phyloP scores from a whole-genome alignment of 2,113 vertebrate species.

The Regulus satrapa region DNA sequence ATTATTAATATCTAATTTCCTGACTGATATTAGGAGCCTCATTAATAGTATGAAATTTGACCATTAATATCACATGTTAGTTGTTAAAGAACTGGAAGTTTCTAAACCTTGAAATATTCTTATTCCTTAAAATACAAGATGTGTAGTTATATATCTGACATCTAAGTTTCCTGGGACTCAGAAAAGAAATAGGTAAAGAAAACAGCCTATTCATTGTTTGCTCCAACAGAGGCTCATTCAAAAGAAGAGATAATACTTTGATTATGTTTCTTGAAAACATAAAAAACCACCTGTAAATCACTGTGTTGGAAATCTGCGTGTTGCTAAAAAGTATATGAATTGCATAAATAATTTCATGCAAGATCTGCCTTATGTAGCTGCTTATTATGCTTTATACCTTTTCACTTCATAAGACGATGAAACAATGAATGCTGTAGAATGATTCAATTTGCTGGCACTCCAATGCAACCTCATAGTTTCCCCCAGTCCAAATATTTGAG shows the following conservation, averaged over 20 bases:
- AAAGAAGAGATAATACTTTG: conserved; percentile 60
- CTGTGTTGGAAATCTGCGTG: conserved; percentile 44
- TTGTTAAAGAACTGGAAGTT: conserved; percentile 64
- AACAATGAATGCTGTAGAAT: conserved; percentile 12
- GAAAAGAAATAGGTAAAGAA: conserved; percentile 35
- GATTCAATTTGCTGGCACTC: neutral
- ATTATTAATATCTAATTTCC: conserved; percentile 60
- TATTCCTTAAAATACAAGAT: conserved; percentile 43
- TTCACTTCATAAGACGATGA: neutral
- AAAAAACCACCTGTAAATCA: conserved; percentile 52
- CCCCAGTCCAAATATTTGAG: neutral
- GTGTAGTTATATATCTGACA: neutral
- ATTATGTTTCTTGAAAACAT: conserved; percentile 58
- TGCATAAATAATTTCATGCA: conserved; percentile 48
- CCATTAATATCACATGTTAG: conserved; percentile 58
- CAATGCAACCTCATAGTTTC: neutral
- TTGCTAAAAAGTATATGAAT: conserved; percentile 46
- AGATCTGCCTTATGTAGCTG: neutral
- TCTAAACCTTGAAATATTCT: conserved; percentile 52
- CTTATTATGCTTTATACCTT: conserved; percentile 8
- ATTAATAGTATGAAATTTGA: conserved; percentile 42
- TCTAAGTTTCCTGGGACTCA: conserved; percentile 36
- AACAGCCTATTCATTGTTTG: conserved; percentile 32
- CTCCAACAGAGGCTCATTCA: conserved; percentile 26
- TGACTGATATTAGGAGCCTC: conserved; percentile 39